Conservation (phyloP, 37 sponge, comb jelly and placozoan species). For the Corticium candelabrum region DNA sequence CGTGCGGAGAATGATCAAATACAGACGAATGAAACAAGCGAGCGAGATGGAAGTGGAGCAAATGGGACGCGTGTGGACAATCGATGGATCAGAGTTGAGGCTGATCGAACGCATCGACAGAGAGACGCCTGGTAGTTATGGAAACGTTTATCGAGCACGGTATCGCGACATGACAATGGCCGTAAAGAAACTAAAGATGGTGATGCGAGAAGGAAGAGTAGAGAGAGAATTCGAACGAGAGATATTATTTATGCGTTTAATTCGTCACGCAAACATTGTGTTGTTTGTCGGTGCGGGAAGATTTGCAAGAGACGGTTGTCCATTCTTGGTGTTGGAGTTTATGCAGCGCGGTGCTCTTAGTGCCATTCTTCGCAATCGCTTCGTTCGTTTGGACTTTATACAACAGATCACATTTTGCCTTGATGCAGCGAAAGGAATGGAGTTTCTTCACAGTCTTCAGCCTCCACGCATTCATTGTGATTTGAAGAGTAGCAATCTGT, state of each 20-base stretch:
- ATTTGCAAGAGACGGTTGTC: background rate
- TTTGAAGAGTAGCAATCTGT: background rate
- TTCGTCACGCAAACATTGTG: background rate
- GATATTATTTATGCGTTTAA: background rate
- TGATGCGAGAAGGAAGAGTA: background rate
- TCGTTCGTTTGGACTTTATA: background rate
- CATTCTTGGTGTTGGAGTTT: background rate
- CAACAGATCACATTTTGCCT: background rate
- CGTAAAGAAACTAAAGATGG: background rate
- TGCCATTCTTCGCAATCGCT: background rate
- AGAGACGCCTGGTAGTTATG: background rate
- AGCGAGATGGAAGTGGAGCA: no score
- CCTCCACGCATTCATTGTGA: background rate
- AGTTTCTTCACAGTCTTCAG: background rate
- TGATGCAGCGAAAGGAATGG: background rate
- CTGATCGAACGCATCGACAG: background rate
- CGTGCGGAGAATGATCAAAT: no score
- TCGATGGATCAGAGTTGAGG: background rate
- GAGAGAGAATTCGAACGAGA: background rate
- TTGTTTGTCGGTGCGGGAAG: background rate
- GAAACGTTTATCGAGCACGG: background rate
- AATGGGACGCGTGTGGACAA: background rate
- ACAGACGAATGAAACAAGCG: no score
- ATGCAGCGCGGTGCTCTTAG: background rate
- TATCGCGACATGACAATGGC: background rate